Evolutionary conservation across 2,888 invertebrate species (phyloP), one percentile per base, ranked within the genome.

Genomic region (Carpatolechia fugitivella): DNA sequence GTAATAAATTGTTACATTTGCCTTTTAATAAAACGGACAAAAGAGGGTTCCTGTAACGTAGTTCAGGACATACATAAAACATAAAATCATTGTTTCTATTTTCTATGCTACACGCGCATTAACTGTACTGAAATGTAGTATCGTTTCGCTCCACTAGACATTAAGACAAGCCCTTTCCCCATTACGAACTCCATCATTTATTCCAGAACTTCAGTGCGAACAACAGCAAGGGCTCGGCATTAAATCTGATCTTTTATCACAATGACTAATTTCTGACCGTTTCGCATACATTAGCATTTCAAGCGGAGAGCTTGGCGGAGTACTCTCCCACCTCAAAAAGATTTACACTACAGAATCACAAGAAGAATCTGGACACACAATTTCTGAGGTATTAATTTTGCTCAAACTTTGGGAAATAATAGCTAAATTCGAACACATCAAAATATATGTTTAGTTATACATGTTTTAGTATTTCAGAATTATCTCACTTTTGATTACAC

Each of bases 271-370:
- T 78, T 73, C 69, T 66, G 65, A 65, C 68, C 67, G 71, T 74
- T 76, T 69, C 69, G 75, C 72, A 76, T 74, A 68, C 77, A 83
- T 85, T 84, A 80, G 78, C 79, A 80, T 83, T 76, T 79, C 77
- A 76, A 76, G 70, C 61, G 63, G 65, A 59, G 61, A 63, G 69
- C 52, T 62, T 71, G 18, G 44, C 44, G 24, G 24, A 29, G 13
- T 13, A 44, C 44, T 44, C 29, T 1, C 29, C n/a, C 24, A 2
- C 20, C 7, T n/a, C 5, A 16, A 44, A 44, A 20, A 44, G 24
- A 44, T 44, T 44, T 44, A 24, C 6, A 24, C 44, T 13, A n/a
- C n/a, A 29, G 6, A 24, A 4, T 24, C 24, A n/a, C 24, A 24
- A 24, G 6, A 4, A 24, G 6, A 24, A 24, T 24, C 24, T 24